Evolutionary conservation across 2,113 vertebrate genomes (phyloP), one percentile per base, ranked within the genome.

Genomic region (Neomonachus schauinslandi): DNA sequence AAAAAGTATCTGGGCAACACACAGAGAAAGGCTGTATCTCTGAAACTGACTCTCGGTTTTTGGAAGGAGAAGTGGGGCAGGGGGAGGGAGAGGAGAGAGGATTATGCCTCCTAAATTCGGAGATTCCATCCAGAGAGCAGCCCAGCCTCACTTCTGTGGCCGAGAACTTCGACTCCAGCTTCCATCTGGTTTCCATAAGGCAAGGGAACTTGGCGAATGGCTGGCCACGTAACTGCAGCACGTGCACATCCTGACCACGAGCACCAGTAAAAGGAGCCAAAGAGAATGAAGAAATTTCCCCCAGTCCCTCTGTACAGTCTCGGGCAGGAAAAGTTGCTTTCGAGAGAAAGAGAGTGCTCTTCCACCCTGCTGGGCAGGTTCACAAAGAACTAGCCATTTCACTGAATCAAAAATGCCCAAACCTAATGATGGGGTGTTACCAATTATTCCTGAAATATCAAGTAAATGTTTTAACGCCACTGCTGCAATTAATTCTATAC

Each of bases 101-200:
- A 87, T 57, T 81, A 59, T 63, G 16, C 61, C 28, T 94, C 55
- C 81, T 87, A 88, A 96, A 96, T 69, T 71, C 76, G 61, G 76
- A 94, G 76, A 95, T 87, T 95, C 80, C 36, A 33, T 95, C 92
- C 76, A 87, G 94, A 89, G 87, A 98, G 61, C 94, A 61, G 61
- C 55, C 55, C 57, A 49, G 95, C 76, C 91, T 97, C 71, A 33
- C 94, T 97, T 76, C 92, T 97, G 97, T 84, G 91, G 87, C 97
- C 31, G 94, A 92, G 95, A 97, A 97, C 74, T 84, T 97, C 4
- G 76, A 96, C 96, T 98, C 91, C 94, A 96, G 92, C 92, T 33
- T 72, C 92, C 98, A 98, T 98, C 98, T 98, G 98, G 96, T 98
- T 97, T 97, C 92, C 88, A 98, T 98, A 97, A 98, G 71, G 84